Evolutionary conservation across 2,888 invertebrate species (phyloP).

Genomic region (Timandra comae): DNA sequence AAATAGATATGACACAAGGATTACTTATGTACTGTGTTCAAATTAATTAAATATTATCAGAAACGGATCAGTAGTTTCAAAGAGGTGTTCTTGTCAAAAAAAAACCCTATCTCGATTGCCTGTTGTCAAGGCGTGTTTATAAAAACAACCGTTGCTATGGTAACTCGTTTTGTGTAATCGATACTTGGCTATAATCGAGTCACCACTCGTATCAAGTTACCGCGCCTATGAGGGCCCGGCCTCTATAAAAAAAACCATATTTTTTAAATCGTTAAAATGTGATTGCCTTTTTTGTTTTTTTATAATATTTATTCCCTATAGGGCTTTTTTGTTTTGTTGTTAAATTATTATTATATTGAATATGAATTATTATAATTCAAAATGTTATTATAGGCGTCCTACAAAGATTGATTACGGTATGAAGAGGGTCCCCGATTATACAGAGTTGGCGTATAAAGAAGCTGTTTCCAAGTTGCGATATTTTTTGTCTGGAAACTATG

Average conservation of each 20-base stretch:
- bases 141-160: slow-evolving; percentile 47
- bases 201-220: slow-evolving; percentile 33
- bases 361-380: slow-evolving; percentile 34
- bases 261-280: slow-evolving; percentile 34
- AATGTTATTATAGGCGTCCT: slow-evolving; percentile 60
- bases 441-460: slow-evolving; percentile 89
- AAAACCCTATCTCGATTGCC: slow-evolving; percentile 1
- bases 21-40: too few relatives aligned
- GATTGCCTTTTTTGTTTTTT: slow-evolving; percentile 2
- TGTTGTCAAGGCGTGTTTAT: slow-evolving; percentile 42
- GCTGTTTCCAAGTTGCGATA: slow-evolving; percentile 88
- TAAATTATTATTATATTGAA: slow-evolving; percentile 6
- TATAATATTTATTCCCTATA: too few relatives aligned
- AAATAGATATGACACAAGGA: too few relatives aligned
- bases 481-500: slow-evolving; percentile 85
- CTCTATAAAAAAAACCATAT: slow-evolving; percentile 35
- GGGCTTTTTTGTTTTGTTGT: slow-evolving; percentile 7
- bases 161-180: slow-evolving; percentile 50
- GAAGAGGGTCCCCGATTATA: slow-evolving; percentile 84
- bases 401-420: slow-evolving; percentile 68
- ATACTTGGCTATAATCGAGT: slow-evolving; percentile 33
- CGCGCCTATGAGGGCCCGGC: slow-evolving; percentile 63
- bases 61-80: too few relatives aligned
- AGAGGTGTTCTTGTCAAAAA: too few relatives aligned
- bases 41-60: too few relatives aligned